Base-by-base conservation (phyloP, 30 jellyfish, hydroid and myxozoan genomes). In the Catostylus mosaicus region DNA sequence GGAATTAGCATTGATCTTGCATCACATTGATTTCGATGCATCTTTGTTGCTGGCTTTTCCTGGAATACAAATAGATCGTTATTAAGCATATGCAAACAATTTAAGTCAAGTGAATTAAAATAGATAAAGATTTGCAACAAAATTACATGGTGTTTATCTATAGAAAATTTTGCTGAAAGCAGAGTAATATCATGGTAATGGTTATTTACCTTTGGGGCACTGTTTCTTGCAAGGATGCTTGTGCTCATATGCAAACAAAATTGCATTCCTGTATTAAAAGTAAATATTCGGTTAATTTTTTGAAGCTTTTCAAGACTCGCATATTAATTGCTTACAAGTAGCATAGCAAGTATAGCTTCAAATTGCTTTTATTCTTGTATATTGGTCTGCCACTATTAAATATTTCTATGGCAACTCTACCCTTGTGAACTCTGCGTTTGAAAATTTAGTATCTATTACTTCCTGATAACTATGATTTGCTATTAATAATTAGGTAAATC, bases 1-100 rank as follows among this genome's bases (percentile, higher is more conserved):
- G 51, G 90, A 80, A 54, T 80, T 80, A 68, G 52, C 75, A 36
- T 36, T 40, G 11, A 59, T 43, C 83, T 22, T 23, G 62, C 90
- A 80, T 80, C 90, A 80, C 11, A 22, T 50, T 34, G 77, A 22
- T 83, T 22, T n/a, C n/a, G n/a, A n/a, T 31, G 77, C 24, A 6
- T 23, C 59, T 65, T 36, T 65, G 1, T 16, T 23, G 24, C 9
- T 65, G 30, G 57, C 57, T 31, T 65, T 65, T 31, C 40, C 54
- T 65, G 40, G 23, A 65, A 36, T 11, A 1, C 23, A 31, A 31
- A 65, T 6, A 6, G 16, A 8, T 16, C 8, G 12, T 6, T 6
- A 6, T 8, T 8, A 43, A 43, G 56, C 56, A 43, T 43, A 43
- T 6, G 56, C 16, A 43, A 8, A 43, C 0, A 14, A 34, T 2